These are phyloP conservation scores for Alauda arvensis DNA, from an alignment of 2,797 vertebrate genomes.

Conservation along the genomic window DNA sequence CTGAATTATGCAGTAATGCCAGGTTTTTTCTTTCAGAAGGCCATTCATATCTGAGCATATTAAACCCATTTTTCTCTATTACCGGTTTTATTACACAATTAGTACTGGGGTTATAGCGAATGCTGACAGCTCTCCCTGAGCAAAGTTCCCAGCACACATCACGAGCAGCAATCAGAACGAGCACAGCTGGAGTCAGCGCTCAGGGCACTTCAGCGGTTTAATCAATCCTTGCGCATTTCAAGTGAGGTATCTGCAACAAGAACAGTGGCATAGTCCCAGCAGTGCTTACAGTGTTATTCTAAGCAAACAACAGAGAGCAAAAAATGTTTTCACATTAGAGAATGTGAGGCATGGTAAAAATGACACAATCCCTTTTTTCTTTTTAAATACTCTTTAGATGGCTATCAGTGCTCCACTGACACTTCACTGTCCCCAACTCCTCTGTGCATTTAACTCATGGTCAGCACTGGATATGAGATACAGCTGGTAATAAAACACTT, in stretches of 20 bases:
- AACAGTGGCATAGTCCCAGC: not conserved
- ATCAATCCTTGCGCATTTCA: conserved; percentile 59
- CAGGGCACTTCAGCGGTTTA: conserved; percentile 33
- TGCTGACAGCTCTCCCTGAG: not conserved
- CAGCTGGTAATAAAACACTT: not conserved
- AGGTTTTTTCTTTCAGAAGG: not conserved
- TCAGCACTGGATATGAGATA: not conserved
- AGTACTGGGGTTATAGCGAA: not conserved
- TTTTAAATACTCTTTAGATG: not conserved
- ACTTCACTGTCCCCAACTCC: not conserved
- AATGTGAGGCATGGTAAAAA: conserved; percentile 6
- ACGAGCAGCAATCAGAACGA: conserved; percentile 32
- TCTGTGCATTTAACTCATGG: not conserved
- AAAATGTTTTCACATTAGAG: conserved; percentile 2
- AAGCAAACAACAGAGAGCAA: conserved; percentile 41
- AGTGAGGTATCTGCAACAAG: conserved; percentile 51
- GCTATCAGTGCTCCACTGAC: not conserved
- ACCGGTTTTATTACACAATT: conserved; percentile 24
- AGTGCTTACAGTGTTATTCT: conserved; percentile 29
- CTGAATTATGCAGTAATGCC: not conserved
- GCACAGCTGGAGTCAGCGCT: conserved; percentile 21
- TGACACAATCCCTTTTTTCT: not conserved
- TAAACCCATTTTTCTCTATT: conserved; percentile 22
- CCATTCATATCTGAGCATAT: not conserved
- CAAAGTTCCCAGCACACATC: not conserved